Evolutionary conservation across 1,140 invertebrate species (phyloP).

Genomic region (Aphelinus certus): DNA sequence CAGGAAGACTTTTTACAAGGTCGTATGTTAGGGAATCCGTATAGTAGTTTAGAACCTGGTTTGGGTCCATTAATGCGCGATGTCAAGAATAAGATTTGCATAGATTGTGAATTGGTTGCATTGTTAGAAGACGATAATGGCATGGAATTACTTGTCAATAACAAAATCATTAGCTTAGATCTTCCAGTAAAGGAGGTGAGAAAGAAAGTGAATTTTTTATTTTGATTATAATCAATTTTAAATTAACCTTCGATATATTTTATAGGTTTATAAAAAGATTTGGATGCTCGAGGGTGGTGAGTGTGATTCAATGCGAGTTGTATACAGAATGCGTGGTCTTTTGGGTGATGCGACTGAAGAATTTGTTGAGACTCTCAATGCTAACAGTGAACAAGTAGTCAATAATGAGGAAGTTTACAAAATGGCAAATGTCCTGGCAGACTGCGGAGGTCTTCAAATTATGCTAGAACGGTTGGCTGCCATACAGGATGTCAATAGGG

Average conservation of each 20-base stretch:
- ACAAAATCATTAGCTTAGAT: conserved; percentile 98
- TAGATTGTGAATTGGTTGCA: conserved; percentile 96
- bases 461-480: conserved; percentile 64
- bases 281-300: conserved; percentile 89
- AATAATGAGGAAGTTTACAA: conserved; percentile 95
- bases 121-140: conserved; percentile 97
- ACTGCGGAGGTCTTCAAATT: conserved; percentile 88
- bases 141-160: conserved; percentile 98
- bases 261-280: conserved; percentile 76
- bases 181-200: conserved; percentile 91
- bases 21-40: conserved; percentile 97
- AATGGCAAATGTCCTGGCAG: conserved; percentile 77
- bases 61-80: conserved; percentile 97
- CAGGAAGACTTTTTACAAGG: conserved; percentile 98
- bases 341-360: conserved; percentile 98
- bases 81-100: conserved; percentile 98
- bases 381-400: conserved; percentile 88
- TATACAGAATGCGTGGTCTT: conserved; percentile 97
- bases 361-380: conserved; percentile 93
- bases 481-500: conserved; percentile 77
- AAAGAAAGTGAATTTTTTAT: conserved; percentile 18
- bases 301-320: conserved; percentile 94
- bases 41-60: conserved; percentile 91
- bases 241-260: conserved; percentile 3
- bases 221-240: background rate